Conservation (phyloP, 1,140 invertebrate species). For the Neotoxoptera formosana region DNA sequence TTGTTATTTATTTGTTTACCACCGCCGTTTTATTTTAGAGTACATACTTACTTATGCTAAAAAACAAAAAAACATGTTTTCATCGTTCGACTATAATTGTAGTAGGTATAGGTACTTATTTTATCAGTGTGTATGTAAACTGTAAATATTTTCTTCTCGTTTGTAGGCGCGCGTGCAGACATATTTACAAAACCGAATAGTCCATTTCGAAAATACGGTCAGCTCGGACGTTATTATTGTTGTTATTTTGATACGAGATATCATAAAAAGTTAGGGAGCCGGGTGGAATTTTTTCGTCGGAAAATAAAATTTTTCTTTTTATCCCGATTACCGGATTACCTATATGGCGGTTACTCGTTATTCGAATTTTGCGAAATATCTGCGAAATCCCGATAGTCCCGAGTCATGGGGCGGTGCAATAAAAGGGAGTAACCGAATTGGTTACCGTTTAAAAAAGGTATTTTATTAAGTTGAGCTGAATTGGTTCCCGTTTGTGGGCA, state of each 20-base stretch:
- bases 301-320: not conserved
- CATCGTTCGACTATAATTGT: not conserved
- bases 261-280: not conserved
- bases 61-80: not conserved
- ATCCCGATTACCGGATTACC: not conserved
- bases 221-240: not conserved
- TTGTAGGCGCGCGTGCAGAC: not conserved
- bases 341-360: too few relatives aligned
- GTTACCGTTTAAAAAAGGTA: too few relatives aligned
- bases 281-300: not conserved
- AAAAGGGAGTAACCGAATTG: too few relatives aligned
- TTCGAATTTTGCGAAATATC: too few relatives aligned
- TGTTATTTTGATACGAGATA: not conserved
- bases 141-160: not conserved
- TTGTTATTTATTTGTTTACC: slow-evolving; percentile 2
- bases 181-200: not conserved
- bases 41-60: not conserved
- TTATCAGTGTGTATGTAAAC: not conserved
- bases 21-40: not conserved
- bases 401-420: not conserved
- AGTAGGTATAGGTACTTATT: not conserved
- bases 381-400: not conserved
- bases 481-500: too few relatives aligned
- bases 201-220: not conserved
- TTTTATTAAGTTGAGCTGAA: too few relatives aligned